A percentile compares a stretch with the other conserved stretches of the same genome.
These are phyloP conservation scores for Coptodon rendalli DNA, from an alignment of 2,113 vertebrate genomes.

Conservation along the genomic window DNA sequence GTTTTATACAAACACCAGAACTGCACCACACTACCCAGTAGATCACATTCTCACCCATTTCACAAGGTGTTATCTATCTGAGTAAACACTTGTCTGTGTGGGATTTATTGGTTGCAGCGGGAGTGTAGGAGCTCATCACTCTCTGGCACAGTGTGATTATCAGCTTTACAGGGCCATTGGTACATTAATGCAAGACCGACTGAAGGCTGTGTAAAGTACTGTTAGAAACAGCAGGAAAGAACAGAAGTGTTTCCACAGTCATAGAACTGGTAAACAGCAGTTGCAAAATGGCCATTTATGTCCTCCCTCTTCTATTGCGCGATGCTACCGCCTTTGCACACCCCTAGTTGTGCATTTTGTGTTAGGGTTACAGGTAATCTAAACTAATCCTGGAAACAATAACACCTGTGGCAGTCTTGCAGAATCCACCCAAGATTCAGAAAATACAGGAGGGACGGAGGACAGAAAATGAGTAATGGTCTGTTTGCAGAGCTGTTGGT, in stretches of 20 bases:
- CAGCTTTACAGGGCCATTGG: constrained; percentile 49
- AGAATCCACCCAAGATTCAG: background rate
- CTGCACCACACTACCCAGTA: background rate
- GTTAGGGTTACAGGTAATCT: background rate
- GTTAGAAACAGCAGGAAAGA: constrained; percentile 42
- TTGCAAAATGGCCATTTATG: constrained; percentile 12
- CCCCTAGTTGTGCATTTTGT: background rate
- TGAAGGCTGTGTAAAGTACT: constrained; percentile 18
- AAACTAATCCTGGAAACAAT: background rate
- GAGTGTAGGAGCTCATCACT: constrained; percentile 44
- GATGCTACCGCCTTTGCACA: background rate
- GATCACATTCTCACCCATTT: constrained; percentile 14
- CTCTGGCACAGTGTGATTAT: constrained; percentile 47
- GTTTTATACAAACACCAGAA: background rate
- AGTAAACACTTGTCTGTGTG: constrained; percentile 46
- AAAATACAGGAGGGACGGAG: background rate
- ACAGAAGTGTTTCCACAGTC: constrained; percentile 22
- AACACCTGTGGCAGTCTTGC: background rate
- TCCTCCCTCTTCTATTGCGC: background rate
- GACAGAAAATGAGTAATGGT: background rate
- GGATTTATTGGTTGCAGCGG: constrained; percentile 55
- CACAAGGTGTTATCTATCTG: constrained; percentile 22
- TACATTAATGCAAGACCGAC: constrained; percentile 44
- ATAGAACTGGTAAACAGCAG: constrained; percentile 47
- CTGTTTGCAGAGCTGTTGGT: background rate